Evolutionary conservation across 2,113 vertebrate genomes (phyloP), one percentile per base, ranked within the genome.

Genomic region (Chaetops frenatus): DNA sequence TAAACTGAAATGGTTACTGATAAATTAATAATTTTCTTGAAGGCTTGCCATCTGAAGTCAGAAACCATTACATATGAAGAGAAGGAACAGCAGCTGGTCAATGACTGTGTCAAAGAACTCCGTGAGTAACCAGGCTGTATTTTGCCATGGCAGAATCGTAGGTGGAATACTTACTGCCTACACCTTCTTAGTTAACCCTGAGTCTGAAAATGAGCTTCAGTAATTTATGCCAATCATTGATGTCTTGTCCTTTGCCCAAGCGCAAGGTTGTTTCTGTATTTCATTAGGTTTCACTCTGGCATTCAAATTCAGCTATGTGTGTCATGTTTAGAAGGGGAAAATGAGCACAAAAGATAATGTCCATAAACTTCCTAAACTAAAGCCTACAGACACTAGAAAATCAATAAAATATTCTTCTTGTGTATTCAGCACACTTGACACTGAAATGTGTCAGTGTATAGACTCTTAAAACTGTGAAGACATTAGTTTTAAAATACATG

Each of bases 71-170:
- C 98, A 4, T 99, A 99, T 9, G 99, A 99, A 94, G 99, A 99
- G 91, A 99, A 99, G 95, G 99, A 99, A 33, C 99, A 99, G 90
- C 99, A 99, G 94, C 98, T 99, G 35, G 99, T 99, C 70, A 99
- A 94, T 81, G 99, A 99, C 97, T 99, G 99, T 82, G 99, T 99
- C 67, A 99, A 99, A 96, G 99, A 99, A 91, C 98, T 99, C n/a
- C 98, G 99, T 99, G 96, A 98, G 98, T 99, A 92, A 94, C 61
- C 33, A 80, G 56, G 51, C n/a, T 51, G 11, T 44, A 17, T 74
- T 57, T 82, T 91, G 38, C 45, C 70, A 6, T 45, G 29, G 18
- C 33, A 88, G 60, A 60, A 79, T 33, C 25, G 15, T 53, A 35
- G 71, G 62, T 77, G 76, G 78, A 76, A 44, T 58, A 66, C 19